Evolutionary conservation across 2,888 invertebrate species (phyloP), one percentile per base, ranked within the genome.

Genomic region (Cotesia congregata): DNA sequence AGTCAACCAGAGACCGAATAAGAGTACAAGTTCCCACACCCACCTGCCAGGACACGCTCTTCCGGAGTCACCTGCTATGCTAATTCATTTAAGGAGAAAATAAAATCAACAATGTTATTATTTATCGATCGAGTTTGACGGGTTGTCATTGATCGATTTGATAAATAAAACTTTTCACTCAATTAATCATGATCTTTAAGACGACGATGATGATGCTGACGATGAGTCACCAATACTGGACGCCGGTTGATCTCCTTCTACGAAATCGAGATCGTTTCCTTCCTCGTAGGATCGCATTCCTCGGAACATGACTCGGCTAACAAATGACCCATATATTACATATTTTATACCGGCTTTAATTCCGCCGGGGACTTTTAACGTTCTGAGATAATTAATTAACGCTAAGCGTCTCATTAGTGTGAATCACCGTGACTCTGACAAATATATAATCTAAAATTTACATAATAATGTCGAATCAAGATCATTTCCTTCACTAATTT

Each of bases 281-380:
- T 86, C 84, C 83, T 83, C 77, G 79, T 30, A 30, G 30, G 30
- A 75, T 79, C 80, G 80, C 83, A 86, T 85, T 85, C 86, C 82
- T 79, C 80, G 79, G 65, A 80, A 78, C 83, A 83, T 85, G 85
- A 86, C 84, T 83, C 80, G 80, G 67, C 77, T 4, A 9, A 50
- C 12, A 50, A 12, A 70, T 69, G 75, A 75, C 74, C 62, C 72
- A 59, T 39, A 68, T 67, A 40, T 73, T 80, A 77, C 71, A 70
- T 65, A 70, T 72, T 75, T 74, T 77, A 71, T 70, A 3, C 30
- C 30, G 68, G 50, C 50, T 50, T 12, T 67, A 64, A 71, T 67
- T 50, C 38, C 59, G 39, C 41, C 72, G 67, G 62, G 30, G 30
- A 50, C 64, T 76, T 76, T 64, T 67, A 69, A 59, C 71, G 50